Percentiles rank a stretch among this genome's conserved stretches.
Evolutionary conservation across 2,888 invertebrate species (phyloP).

Genomic region (Argyra leucocephala): DNA sequence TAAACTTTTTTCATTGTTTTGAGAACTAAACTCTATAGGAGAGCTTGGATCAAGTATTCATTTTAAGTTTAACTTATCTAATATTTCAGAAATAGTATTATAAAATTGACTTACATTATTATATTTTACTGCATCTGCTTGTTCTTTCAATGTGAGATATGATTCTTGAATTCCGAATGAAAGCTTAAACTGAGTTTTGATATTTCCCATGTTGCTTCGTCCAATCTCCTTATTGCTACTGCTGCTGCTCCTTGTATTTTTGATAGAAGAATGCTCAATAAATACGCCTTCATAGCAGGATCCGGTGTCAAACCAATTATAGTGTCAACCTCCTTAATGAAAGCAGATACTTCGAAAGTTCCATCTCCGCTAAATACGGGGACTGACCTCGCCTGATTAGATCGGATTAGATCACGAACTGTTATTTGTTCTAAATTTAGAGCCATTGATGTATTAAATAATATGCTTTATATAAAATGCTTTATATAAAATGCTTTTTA

Average conservation of each 20-base stretch:
- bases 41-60: constrained; percentile 2
- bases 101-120: constrained; percentile 12
- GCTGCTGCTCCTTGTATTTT: constrained; percentile 11
- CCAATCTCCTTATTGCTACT: neutral
- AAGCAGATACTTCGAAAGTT: no score
- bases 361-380: no score
- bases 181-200: constrained; percentile 4
- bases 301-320: no score
- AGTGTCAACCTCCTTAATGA: no score
- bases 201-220: neutral
- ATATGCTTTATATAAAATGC: no score
- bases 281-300: neutral
- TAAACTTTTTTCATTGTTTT: constrained; percentile 11
- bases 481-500: no score
- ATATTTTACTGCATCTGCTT: constrained; percentile 11
- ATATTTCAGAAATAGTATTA: constrained; percentile 5
- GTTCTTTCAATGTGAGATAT: constrained; percentile 12
- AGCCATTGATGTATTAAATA: no score
- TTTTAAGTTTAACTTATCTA: constrained; percentile 15
- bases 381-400: no score
- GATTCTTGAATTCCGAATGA: constrained; percentile 9
- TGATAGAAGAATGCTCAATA: neutral
- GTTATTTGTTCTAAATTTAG: no score
- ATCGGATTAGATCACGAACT: no score
- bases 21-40: constrained; percentile 1